Base-by-base conservation (phyloP, 2,888 invertebrate genomes). In the Deladenus siricidicola region DNA sequence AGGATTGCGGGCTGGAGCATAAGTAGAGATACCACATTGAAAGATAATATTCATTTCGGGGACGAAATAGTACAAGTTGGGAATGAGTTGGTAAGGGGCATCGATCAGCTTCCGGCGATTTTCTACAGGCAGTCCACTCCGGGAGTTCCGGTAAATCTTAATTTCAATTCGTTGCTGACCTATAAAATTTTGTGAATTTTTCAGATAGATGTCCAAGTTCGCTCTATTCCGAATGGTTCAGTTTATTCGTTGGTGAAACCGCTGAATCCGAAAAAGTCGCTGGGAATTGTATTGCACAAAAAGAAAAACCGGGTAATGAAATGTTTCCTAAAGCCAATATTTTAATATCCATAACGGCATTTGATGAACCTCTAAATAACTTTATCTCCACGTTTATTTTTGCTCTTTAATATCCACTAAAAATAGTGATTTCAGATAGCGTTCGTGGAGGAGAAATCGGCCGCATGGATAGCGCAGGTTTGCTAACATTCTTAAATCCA, bases 231-330 rank as follows among this genome's bases (percentile, higher is more conserved):
- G 19, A 30, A 52, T 19, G 65, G 65, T 3, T 28, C n/a, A n/a
- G 58, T 61, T 17, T 65, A 57, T 34, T 42, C 62, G 0, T 28
- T 65, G 30, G 49, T 48, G 29, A 65, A 66, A 26, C 63, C 66
- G 23, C 43, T 39, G n/a, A 63, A 58, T 42, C 52, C 58, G n/a
- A 56, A 51, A 3, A 58, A 53, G 34, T 55, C 64, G n/a, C 48
- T 67, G 6, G 67, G 67, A 42, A 64, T 67, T 42, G 56, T 57
- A 3, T 57, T 67, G 6, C 68, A 67, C 44, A 68, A 65, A 42
- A 55, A 53, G 47, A 64, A 63, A 23, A 67, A 67, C 50, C 57
- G 51, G 55, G 66, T 65, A n/a, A n/a, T n/a, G n/a, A n/a, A n/a
- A n/a, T n/a, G n/a, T n/a, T n/a, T n/a, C n/a, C n/a, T n/a, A n/a